Base-by-base conservation (phyloP, 2,113 vertebrate species). In the Thomomys bottae region DNA sequence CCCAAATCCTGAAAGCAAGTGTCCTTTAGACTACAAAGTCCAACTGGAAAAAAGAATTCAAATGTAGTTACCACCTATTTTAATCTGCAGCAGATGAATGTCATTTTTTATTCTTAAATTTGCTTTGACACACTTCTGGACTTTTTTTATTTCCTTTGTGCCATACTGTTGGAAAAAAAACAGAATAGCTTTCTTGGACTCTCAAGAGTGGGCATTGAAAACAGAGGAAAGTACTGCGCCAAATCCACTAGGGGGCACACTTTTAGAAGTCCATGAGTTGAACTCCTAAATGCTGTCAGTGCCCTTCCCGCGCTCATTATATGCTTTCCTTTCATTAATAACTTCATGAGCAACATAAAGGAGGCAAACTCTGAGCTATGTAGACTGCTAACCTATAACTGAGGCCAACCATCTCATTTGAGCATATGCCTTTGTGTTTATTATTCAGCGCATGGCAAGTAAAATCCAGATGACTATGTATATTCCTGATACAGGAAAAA, bases 51-150 rank as follows among this genome's bases (percentile, higher is more conserved):
- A 87, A 64, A 79, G 0, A 88, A 90, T 79, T 88, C 66, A 88
- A 84, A 17, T 85, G 38, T 0, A 0, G 68, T 73, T 40, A 54
- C 86, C 83, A n/a, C 78, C 84, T 94, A 88, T 70, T 97, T 97
- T 94, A 88, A 95, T 92, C 88, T 73, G n/a, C 71, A 88, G 45
- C 96, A 97, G 95, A 97, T 93, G 97, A 95, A 54, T 90, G 57
- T 54, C 88, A 90, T 93, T 92, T 82, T 95, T 95, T 89, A 93
- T 80, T 95, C 95, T 95, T 18, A 86, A 92, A 93, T 91, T 93
- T 95, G 92, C 96, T 89, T 89, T 79, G 36, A 94, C 86, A 92
- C 93, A 84, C 67, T 92, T 89, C 73, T 94, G 87, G 84, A 66
- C 6, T 45, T 86, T 92, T 95, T 84, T 89, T 32, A 11, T 11